Conservation (phyloP, 2,888 invertebrate species). For the Synanthedon tipuliformis region DNA sequence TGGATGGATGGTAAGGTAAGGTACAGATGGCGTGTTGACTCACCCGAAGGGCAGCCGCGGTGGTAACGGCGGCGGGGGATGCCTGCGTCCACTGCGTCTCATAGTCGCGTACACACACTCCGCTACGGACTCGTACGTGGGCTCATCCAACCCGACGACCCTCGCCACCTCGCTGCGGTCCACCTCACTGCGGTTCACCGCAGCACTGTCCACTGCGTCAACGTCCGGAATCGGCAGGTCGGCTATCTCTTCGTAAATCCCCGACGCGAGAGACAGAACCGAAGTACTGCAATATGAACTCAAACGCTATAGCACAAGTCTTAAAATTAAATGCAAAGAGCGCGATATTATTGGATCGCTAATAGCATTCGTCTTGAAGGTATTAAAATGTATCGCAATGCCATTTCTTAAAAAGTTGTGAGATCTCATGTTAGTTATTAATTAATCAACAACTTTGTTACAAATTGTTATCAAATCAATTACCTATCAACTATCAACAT, state of each 20-base stretch:
- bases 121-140: slow-evolving; percentile 50
- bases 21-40: neutral
- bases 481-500: too few species aligned
- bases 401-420: too few species aligned
- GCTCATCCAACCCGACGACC: slow-evolving; percentile 25
- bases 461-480: too few species aligned
- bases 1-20: too few species aligned
- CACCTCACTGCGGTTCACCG: slow-evolving; percentile 9
- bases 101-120: slow-evolving; percentile 41
- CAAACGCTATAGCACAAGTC: slow-evolving; percentile 8
- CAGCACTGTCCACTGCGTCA: neutral
- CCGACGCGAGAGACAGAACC: slow-evolving; percentile 72
- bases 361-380: too few species aligned
- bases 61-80: slow-evolving; percentile 38
- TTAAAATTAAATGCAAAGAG: neutral
- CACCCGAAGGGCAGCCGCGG: slow-evolving; percentile 21
- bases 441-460: too few species aligned
- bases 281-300: slow-evolving; percentile 51
- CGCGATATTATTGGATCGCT: neutral
- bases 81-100: slow-evolving; percentile 22
- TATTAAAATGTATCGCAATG: too few species aligned
- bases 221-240: slow-evolving; percentile 35
- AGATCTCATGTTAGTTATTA: too few species aligned
- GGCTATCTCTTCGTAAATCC: slow-evolving; percentile 77
- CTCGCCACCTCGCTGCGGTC: slow-evolving; percentile 2